These are phyloP conservation scores for Lipophrys pholis DNA, from an alignment of 2,113 vertebrate genomes.

Conservation along the genomic window DNA sequence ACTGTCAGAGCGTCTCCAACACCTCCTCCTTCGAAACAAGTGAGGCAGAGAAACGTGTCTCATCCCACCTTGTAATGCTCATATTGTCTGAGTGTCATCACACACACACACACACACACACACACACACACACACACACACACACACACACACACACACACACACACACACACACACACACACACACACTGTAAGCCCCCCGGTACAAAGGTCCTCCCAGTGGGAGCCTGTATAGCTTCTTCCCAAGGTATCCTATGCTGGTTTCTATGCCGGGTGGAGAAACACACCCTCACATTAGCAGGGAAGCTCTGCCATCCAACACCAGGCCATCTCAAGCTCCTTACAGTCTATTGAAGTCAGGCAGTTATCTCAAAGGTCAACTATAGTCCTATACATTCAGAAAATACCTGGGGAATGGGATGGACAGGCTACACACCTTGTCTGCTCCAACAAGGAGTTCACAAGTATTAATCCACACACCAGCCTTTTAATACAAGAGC, in stretches of 20 bases:
- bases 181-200: conserved; percentile 13
- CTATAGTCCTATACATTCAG: conserved; percentile 16
- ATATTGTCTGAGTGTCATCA: no score
- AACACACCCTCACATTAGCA: conserved; percentile 38
- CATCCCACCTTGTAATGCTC: conserved; percentile 23
- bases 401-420: not conserved
- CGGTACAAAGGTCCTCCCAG: conserved; percentile 10
- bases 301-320: conserved; percentile 35
- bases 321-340: conserved; percentile 42
- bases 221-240: conserved; percentile 35
- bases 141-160: no score
- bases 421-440: not conserved
- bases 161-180: not conserved
- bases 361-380: conserved; percentile 53
- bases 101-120: no score
- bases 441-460: no score
- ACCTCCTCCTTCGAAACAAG: conserved; percentile 75
- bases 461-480: no score
- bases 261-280: conserved; percentile 21
- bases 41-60: conserved; percentile 30
- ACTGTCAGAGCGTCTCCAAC: conserved; percentile 71
- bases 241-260: conserved; percentile 44
- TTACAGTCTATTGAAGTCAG: conserved; percentile 33
- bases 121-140: no score
- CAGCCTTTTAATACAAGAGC: no score